These are phyloP conservation scores for Plectropomus leopardus DNA, from an alignment of 2,113 vertebrate species.

Conservation along the genomic window DNA sequence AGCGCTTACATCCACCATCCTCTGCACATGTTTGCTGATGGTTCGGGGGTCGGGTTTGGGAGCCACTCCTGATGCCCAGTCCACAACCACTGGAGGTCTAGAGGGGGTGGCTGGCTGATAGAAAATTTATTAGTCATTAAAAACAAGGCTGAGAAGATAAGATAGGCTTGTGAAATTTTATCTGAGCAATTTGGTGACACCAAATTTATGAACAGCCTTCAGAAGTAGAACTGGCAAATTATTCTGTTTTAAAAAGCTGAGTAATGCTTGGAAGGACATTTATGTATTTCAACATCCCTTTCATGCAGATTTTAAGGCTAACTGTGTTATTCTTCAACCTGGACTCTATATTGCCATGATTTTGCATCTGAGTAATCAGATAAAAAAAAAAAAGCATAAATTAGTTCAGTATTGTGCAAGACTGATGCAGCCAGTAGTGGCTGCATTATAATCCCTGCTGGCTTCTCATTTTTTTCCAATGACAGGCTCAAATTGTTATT, in stretches of 20 bases:
- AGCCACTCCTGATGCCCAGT: constrained; percentile 94
- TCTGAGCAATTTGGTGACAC: background rate
- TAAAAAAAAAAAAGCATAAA: too few relatives aligned
- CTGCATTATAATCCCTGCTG: too few relatives aligned
- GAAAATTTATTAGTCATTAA: constrained; percentile 39
- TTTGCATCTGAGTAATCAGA: too few relatives aligned
- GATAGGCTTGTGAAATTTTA: background rate
- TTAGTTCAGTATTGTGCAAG: too few relatives aligned
- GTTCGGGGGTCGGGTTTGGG: constrained; percentile 96
- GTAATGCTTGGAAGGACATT: background rate
- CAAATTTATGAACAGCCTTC: background rate
- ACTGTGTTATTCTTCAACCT: too few relatives aligned
- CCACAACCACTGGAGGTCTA: constrained; percentile 92
- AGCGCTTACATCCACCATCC: constrained; percentile 96
- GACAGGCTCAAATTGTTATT: too few relatives aligned
- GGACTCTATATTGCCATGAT: too few relatives aligned
- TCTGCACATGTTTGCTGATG: constrained; percentile 96
- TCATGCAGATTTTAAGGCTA: background rate
- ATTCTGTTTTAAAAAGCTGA: background rate
- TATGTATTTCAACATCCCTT: background rate
- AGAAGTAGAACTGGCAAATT: background rate
- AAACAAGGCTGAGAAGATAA: background rate
- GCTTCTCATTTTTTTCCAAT: too few relatives aligned
- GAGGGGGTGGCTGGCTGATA: constrained; percentile 92
- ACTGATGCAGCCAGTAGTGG: too few relatives aligned